These are phyloP conservation scores for Scaeva pyrastri DNA, from an alignment of 2,888 invertebrate genomes.

Conservation along the genomic window DNA sequence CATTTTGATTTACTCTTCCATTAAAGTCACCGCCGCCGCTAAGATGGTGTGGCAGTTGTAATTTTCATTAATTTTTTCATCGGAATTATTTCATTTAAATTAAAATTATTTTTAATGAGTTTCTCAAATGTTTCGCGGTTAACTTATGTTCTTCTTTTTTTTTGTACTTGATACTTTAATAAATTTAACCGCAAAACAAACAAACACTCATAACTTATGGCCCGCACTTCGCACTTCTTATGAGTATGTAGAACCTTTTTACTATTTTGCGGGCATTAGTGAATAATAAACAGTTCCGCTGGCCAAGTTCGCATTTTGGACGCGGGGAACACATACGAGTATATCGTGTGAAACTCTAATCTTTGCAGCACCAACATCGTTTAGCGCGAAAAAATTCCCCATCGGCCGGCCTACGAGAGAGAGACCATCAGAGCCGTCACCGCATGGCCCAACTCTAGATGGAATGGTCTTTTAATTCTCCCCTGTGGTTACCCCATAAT, in stretches of 20 bases:
- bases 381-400: conserved; percentile 57
- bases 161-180: neutral
- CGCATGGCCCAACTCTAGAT: conserved; percentile 25
- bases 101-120: conserved; percentile 61
- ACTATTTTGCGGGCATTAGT: conserved; percentile 38
- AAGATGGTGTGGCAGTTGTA: no score
- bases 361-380: conserved; percentile 54
- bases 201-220: conserved; percentile 55
- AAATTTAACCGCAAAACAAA: conserved; percentile 62
- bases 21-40: no score
- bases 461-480: conserved; percentile 63
- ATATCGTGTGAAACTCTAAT: conserved; percentile 70
- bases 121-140: conserved; percentile 44
- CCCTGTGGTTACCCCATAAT: conserved; percentile 42
- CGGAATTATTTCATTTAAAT: conserved; percentile 64
- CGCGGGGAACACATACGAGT: no score
- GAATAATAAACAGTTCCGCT: conserved; percentile 61
- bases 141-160: neutral
- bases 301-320: conserved; percentile 21
- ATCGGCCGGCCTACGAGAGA: neutral
- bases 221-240: conserved; percentile 54
- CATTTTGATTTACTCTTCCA: conserved; percentile 25
- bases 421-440: no score
- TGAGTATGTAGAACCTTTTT: neutral
- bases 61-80: conserved; percentile 28